These are phyloP conservation scores for Alauda arvensis DNA, from an alignment of 2,797 vertebrate genomes.

Conservation along the genomic window DNA sequence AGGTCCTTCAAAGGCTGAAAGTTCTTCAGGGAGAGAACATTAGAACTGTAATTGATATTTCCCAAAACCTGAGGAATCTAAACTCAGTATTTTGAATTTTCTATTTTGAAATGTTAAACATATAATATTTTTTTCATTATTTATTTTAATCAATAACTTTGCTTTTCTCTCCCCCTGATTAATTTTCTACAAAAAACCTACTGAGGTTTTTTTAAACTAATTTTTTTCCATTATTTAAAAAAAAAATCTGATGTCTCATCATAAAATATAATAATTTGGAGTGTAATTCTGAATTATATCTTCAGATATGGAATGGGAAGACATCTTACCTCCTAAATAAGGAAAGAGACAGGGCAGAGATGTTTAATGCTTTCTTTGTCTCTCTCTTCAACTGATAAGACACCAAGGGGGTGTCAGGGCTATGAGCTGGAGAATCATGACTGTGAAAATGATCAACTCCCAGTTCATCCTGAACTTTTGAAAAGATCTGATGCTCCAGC, in stretches of 20 bases:
- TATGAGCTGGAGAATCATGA: neutral
- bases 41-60: neutral
- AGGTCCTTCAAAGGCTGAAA: neutral
- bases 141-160: neutral
- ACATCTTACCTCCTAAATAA: neutral
- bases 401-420: rapidly evolving
- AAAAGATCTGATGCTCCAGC: neutral
- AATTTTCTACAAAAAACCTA: neutral
- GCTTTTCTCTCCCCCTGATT: rapidly evolving
- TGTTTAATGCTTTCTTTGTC: neutral
- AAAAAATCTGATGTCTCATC: neutral
- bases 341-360: neutral
- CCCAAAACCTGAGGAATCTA: neutral
- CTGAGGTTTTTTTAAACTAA: neutral
- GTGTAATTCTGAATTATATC: neutral
- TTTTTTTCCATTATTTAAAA: neutral
- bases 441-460: neutral
- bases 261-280: neutral
- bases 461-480: neutral
- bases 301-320: neutral
- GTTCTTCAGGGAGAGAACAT: neutral
- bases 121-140: rapidly evolving
- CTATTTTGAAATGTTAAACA: rapidly evolving
- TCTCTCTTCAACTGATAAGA: neutral
- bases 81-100: neutral